Percentiles rank a stretch among this genome's conserved stretches.
Conservation (phyloP, 1,140 invertebrate species). For the Listronotus bonariensis region DNA sequence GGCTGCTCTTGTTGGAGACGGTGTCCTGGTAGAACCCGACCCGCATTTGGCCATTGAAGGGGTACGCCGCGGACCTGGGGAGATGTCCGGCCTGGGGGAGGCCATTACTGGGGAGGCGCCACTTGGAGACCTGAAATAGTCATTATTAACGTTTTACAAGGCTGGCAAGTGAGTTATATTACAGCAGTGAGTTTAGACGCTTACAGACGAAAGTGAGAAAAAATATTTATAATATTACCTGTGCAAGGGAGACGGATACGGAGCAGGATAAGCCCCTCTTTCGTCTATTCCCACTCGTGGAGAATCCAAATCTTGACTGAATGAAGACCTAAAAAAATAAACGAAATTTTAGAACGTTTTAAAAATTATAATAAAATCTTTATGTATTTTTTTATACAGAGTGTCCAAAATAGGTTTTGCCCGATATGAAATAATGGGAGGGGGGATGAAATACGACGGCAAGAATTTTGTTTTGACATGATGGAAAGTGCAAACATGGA, state of each 20-base stretch:
- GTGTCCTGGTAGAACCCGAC: slow-evolving; percentile 81
- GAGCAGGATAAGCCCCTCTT: slow-evolving; percentile 63
- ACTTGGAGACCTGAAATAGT: slow-evolving; percentile 56
- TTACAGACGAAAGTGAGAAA: no score
- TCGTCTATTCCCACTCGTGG: slow-evolving; percentile 67
- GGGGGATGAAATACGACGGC: no score
- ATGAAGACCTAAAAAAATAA: slow-evolving; percentile 60
- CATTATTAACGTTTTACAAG: not conserved
- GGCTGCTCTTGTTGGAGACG: slow-evolving; percentile 70
- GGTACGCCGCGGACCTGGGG: slow-evolving; percentile 68
- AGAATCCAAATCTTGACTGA: slow-evolving; percentile 74
- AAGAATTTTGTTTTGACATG: no score
- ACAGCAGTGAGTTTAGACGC: no score
- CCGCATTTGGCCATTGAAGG: slow-evolving; percentile 71
- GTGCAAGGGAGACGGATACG: slow-evolving; percentile 67
- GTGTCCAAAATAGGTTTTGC: no score
- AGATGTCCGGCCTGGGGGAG: slow-evolving; percentile 57
- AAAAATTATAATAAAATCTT: no score
- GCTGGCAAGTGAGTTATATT: no score
- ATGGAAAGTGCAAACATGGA: no score
- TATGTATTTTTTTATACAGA: no score
- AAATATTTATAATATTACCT: no score
- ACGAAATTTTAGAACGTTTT: no score
- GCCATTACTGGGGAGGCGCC: slow-evolving; percentile 61
- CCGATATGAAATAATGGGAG: no score